Evolutionary conservation across 2,113 vertebrate genomes (phyloP).

Genomic region (Lichenostomus cassidix): DNA sequence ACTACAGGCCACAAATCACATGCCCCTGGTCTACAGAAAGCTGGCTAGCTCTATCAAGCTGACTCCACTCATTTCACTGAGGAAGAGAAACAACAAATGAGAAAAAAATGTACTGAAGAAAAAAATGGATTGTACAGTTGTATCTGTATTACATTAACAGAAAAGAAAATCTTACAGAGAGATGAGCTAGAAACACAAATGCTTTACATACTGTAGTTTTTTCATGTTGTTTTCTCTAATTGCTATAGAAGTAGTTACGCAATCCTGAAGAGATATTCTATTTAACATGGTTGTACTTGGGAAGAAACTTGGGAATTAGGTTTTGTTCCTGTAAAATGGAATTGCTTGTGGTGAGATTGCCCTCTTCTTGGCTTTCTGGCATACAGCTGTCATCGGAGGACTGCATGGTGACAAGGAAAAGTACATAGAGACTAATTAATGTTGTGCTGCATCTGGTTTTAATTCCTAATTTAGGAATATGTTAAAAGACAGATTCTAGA

Average conservation of each 20-base stretch:
- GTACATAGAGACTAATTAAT: background rate
- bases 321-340: background rate
- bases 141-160: background rate
- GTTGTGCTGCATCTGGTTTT: background rate
- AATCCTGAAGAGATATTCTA: background rate
- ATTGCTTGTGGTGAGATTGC: background rate
- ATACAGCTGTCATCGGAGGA: background rate
- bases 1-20: background rate
- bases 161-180: background rate
- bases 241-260: background rate
- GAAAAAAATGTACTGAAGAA: background rate
- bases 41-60: background rate
- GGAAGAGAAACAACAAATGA: background rate
- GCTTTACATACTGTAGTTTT: background rate
- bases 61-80: conserved; percentile 11
- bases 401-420: background rate
- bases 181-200: background rate
- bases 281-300: background rate
- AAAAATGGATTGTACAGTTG: background rate
- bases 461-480: background rate
- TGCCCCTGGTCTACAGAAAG: background rate
- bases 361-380: background rate
- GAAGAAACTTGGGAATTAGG: background rate
- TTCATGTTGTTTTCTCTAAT: background rate
- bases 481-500: background rate